Evolutionary conservation across 2,888 invertebrate genomes (phyloP), one percentile per base, ranked within the genome.

Genomic region (Sarcophaga caerulescens): DNA sequence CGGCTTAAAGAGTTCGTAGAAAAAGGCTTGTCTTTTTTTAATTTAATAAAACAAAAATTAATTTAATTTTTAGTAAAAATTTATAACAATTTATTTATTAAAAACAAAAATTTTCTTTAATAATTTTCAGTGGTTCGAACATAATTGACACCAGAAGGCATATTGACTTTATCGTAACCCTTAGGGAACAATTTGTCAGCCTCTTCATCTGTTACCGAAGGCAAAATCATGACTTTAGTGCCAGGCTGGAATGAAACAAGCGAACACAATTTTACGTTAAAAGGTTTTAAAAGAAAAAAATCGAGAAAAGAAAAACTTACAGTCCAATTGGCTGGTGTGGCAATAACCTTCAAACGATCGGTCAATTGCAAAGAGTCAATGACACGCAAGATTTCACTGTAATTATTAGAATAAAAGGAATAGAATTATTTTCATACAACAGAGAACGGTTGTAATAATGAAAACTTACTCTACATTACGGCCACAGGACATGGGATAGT

Each of bases 251-350:
- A 52, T 14, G 47, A 14, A 3, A 52, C 35, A 35, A 35, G 45
- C 3, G 0, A 63, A 35, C 2, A 35, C 2, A 35, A 35, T 10
- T 35, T 8, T 35, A 10, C 2, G 2, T 35, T 35, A 8, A 35
- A 35, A 35, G 35, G 35, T 8, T 8, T 10, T 35, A 35, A 35
- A 35, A 35, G 35, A 35, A 35, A 35, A 35, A 35, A 35, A 2
- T 10, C 1, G 2, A 35, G 0, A 35, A 35, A 35, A 35, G 35
- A n/a, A 71, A 44, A 81, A 93, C 94, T 93, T 93, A 97, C 96
- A 93, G 95, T 94, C 98, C 98, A 98, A 92, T 97, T 96, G 35
- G 96, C 97, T 23, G 98, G 98, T 6, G 98, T 98, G 11, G 97
- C 98, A 81, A 97, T 94, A 84, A 96, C 94, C 89, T 96, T 95